Evolutionary conservation across 2,888 invertebrate species (phyloP), one percentile per base, ranked within the genome.

Genomic region (Gandaritis pyraliata): DNA sequence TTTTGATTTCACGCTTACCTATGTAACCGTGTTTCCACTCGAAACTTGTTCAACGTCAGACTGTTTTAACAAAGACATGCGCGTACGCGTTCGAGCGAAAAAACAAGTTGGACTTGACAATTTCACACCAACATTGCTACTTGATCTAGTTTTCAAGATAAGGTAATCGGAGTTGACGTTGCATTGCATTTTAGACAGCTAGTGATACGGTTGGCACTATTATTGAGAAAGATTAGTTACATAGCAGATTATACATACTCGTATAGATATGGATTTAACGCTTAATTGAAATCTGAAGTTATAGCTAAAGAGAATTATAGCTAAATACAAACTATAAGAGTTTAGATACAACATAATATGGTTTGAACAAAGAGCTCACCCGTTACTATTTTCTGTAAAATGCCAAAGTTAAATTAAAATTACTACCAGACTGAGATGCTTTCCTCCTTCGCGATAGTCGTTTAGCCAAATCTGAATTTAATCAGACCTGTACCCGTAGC

Each of bases 51-150:
- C 8, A 15, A 49, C 57, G 65, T 66, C 69, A 60, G 57, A 65
- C 52, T 23, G 29, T 57, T 39, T 62, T 60, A 62, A 53, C n/a
- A 54, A 23, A 48, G 55, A 61, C 56, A 58, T 45, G 61, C 33
- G 48, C 47, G 16, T 46, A 64, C 45, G 58, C 61, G 52, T 50
- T 49, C 49, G 47, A 48, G 52, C 58, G 61, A 64, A 62, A 67
- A 67, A 64, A 62, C 66, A 65, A 63, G 69, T 65, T 66, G 58
- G 56, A 62, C 71, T 67, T 66, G 66, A 62, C 65, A 70, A 64
- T 72, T 70, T 69, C 68, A 69, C 69, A 68, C 65, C 56, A 52
- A 65, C 63, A 65, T 67, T 13, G 48, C 66, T 61, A 59, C 48
- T 61, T 29, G 57, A 57, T 61, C 60, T 58, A 29, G 56, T 59